Conservation (phyloP, 1,140 invertebrate genomes). For the Pissodes strobi region DNA sequence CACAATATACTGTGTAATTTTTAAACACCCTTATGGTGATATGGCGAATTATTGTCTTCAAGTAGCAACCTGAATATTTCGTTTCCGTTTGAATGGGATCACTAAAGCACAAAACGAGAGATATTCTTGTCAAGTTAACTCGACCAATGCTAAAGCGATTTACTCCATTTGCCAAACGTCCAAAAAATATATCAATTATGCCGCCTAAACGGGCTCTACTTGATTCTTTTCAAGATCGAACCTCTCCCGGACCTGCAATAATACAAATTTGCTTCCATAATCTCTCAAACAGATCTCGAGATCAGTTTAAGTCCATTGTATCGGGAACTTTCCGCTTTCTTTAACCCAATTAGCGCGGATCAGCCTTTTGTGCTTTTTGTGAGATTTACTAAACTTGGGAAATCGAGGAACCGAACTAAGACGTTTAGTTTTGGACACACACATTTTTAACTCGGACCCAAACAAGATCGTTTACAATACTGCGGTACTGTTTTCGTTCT, state of each 20-base stretch:
- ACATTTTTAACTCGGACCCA: too few relatives aligned
- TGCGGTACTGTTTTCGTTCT: too few relatives aligned
- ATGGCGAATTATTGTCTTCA: too few relatives aligned
- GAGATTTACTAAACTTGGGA: conserved; percentile 1
- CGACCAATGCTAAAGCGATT: conserved; percentile 8
- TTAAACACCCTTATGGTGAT: too few relatives aligned
- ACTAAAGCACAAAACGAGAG: too few relatives aligned
- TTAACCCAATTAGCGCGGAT: conserved; percentile 2
- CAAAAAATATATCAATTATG: neutral
- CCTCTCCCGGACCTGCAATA: neutral
- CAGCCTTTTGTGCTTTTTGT: neutral
- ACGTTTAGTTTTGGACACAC: too few relatives aligned
- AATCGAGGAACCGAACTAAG: neutral
- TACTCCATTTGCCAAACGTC: conserved; percentile 1
- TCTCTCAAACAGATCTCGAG: conserved; percentile 3
- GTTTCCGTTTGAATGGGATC: too few relatives aligned
- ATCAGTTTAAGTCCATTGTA: too few relatives aligned
- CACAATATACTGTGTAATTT: too few relatives aligned
- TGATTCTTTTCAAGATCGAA: conserved; percentile 3
- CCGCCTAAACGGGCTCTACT: conserved; percentile 3
- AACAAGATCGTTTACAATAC: too few relatives aligned
- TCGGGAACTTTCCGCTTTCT: neutral
- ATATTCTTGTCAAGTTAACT: neutral
- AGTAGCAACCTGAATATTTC: too few relatives aligned
- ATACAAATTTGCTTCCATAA: conserved; percentile 2